Evolutionary conservation across 2,113 vertebrate genomes (phyloP).

Genomic region (Etheostoma spectabile): DNA sequence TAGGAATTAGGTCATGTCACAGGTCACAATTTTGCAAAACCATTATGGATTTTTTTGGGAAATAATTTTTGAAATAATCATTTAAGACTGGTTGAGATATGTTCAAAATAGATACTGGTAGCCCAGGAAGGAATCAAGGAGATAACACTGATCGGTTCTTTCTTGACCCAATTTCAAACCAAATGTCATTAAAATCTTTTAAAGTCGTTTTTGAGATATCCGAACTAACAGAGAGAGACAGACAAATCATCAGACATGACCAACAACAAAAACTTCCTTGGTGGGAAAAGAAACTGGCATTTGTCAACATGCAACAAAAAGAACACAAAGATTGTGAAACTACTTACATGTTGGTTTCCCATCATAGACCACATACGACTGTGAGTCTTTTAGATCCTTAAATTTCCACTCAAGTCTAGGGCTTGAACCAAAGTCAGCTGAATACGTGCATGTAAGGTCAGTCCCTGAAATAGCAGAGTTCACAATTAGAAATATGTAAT

Average conservation of each 20-base stretch:
- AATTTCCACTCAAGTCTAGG: slow-evolving; percentile 85
- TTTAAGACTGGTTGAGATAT: too few species aligned
- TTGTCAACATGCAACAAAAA: background rate
- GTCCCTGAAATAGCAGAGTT: slow-evolving; percentile 59
- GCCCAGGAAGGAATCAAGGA: too few species aligned
- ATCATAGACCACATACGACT: slow-evolving; percentile 72
- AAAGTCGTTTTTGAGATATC: background rate
- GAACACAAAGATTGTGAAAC: background rate
- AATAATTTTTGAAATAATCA: too few species aligned
- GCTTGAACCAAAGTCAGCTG: slow-evolving; percentile 75
- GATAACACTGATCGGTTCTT: background rate
- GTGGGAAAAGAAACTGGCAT: background rate
- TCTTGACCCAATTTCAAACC: background rate
- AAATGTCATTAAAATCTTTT: background rate
- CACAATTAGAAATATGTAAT: background rate
- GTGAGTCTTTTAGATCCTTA: slow-evolving; percentile 62
- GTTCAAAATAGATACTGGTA: too few species aligned
- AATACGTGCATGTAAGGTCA: slow-evolving; percentile 73
- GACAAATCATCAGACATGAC: too few species aligned
- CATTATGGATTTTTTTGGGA: too few species aligned
- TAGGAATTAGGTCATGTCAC: too few species aligned
- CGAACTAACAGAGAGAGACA: background rate
- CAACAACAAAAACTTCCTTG: background rate
- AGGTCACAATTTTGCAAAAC: too few species aligned
- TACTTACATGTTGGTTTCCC: slow-evolving; percentile 72